Evolutionary conservation across 2,888 invertebrate species (phyloP).

Genomic region (Meteorus cinctellus): DNA sequence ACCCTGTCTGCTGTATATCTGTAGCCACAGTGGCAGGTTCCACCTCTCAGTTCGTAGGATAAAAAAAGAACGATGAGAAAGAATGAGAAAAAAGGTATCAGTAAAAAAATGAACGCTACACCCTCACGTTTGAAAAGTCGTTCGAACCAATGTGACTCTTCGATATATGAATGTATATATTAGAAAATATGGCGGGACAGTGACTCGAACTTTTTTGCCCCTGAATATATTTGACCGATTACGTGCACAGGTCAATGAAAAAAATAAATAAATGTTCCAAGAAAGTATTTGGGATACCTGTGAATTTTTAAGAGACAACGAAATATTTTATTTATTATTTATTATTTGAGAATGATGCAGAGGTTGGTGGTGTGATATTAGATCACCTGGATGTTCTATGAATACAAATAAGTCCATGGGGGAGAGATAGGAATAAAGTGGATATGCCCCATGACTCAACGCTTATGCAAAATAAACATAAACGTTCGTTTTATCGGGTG

Average conservation of each 20-base stretch:
- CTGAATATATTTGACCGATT: neutral
- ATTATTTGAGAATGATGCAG: constrained; percentile 9
- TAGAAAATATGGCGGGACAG: neutral
- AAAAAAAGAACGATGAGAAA: constrained; percentile 28
- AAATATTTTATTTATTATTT: constrained; percentile 1
- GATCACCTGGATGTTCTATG: constrained; percentile 23
- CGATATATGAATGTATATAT: neutral
- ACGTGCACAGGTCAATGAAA: neutral
- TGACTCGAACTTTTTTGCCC: neutral
- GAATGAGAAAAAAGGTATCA: constrained; percentile 37
- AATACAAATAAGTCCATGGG: constrained; percentile 18
- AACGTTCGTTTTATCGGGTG: constrained; percentile 69
- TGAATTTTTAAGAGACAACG: neutral
- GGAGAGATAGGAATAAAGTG: constrained; percentile 32
- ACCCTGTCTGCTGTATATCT: constrained; percentile 11
- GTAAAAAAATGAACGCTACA: neutral
- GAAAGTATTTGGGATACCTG: neutral
- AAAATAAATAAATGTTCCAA: constrained; percentile 1
- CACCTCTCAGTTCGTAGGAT: constrained; percentile 8
- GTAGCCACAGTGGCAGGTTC: constrained; percentile 52
- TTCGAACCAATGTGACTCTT: neutral
- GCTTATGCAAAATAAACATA: constrained; percentile 68
- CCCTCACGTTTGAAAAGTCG: constrained; percentile 1
- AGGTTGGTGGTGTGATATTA: constrained; percentile 21
- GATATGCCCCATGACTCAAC: constrained; percentile 61